Conservation (phyloP, 2,113 vertebrate species). For the Corythaixoides concolor region DNA sequence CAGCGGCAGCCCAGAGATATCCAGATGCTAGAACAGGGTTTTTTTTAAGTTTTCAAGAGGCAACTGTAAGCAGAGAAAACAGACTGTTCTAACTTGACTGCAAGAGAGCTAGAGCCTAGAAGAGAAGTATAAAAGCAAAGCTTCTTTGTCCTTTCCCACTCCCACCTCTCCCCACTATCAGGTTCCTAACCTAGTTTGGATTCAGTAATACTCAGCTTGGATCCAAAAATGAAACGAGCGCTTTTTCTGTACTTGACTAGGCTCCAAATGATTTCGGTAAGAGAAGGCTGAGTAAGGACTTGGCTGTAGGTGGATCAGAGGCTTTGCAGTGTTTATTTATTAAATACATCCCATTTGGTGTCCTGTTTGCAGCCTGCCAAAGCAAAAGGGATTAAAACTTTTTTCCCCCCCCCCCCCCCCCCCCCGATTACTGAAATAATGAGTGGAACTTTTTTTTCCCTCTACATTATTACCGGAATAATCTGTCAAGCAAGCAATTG, state of each 20-base stretch:
- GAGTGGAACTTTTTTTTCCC: neutral
- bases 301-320: constrained; percentile 8
- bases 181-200: constrained; percentile 11
- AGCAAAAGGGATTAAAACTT: neutral
- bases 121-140: neutral
- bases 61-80: neutral
- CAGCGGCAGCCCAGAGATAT: neutral
- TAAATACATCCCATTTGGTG: constrained; percentile 11
- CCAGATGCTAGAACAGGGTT: neutral
- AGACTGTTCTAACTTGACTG: neutral
- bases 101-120: neutral
- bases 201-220: neutral
- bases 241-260: constrained; percentile 26
- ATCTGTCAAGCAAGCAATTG: constrained; percentile 21
- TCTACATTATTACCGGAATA: constrained; percentile 19
- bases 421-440: constrained; percentile 1
- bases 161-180: neutral
- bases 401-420: too few species aligned
- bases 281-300: constrained; percentile 41
- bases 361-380: constrained; percentile 26
- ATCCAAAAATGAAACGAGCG: neutral
- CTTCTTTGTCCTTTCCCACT: neutral
- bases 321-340: constrained; percentile 43
- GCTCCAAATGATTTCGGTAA: constrained; percentile 47
- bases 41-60: neutral